These are phyloP conservation scores for Pardosa pseudoannulata DNA, from an alignment of 2,888 invertebrate genomes.

Conservation along the genomic window DNA sequence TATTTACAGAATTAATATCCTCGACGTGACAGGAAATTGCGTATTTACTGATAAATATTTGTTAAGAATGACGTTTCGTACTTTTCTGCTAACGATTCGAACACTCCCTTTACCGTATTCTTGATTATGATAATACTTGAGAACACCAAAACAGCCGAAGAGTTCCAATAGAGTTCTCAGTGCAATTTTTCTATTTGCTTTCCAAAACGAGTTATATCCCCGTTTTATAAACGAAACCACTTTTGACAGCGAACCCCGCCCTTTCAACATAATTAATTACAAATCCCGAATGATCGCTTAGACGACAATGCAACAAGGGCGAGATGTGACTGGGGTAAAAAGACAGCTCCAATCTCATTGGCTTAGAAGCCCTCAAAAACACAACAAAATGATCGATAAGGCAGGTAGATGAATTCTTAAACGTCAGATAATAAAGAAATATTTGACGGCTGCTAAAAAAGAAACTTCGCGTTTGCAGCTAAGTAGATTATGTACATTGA, in stretches of 20 bases:
- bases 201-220: too few relatives aligned
- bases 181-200: too few relatives aligned
- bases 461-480: constrained; percentile 34
- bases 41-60: too few relatives aligned
- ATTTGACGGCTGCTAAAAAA: constrained; percentile 39
- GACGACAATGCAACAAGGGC: constrained; percentile 1
- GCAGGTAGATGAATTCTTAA: constrained; percentile 71
- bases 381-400: constrained; percentile 53
- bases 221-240: not conserved
- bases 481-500: constrained; percentile 70
- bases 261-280: constrained; percentile 53
- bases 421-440: constrained; percentile 71
- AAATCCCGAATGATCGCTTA: constrained; percentile 31
- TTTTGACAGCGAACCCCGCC: constrained; percentile 32
- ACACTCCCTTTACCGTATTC: too few relatives aligned
- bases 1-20: too few relatives aligned
- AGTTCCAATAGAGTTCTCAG: too few relatives aligned
- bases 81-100: too few relatives aligned
- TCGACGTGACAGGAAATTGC: too few relatives aligned
- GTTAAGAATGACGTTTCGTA: too few relatives aligned
- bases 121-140: too few relatives aligned
- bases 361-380: constrained; percentile 55
- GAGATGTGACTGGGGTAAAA: constrained; percentile 3
- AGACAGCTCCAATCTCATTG: constrained; percentile 60
- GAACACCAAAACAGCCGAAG: too few relatives aligned